A percentile compares a stretch with the other conserved stretches of the same genome.
Evolutionary conservation across 2,888 invertebrate genomes (phyloP).

Genomic region (Halictus ligatus): DNA sequence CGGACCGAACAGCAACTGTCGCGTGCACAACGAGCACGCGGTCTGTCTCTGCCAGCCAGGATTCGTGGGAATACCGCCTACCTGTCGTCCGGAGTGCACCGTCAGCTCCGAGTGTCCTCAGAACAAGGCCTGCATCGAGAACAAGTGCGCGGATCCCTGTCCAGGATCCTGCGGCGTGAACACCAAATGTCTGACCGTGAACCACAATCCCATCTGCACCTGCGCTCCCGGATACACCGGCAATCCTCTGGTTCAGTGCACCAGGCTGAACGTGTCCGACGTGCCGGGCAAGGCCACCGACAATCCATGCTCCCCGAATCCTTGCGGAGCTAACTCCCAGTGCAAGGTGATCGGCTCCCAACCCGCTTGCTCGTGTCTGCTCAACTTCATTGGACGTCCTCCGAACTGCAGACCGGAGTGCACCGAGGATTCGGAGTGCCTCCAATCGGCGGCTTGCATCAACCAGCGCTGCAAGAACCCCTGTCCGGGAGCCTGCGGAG

Average conservation of each 20-base stretch:
- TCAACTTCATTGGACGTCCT: slow-evolving; percentile 93
- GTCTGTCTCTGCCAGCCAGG: slow-evolving; percentile 92
- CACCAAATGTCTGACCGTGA: slow-evolving; percentile 93
- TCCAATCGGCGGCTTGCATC: slow-evolving; percentile 92
- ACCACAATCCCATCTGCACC: slow-evolving; percentile 95
- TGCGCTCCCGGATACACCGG: slow-evolving; percentile 92
- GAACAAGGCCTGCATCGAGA: slow-evolving; percentile 92
- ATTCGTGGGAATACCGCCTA: slow-evolving; percentile 92
- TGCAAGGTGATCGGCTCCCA: slow-evolving; percentile 92
- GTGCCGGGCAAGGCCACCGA: slow-evolving; percentile 80
- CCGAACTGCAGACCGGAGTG: slow-evolving; percentile 95
- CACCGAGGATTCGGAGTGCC: slow-evolving; percentile 92
- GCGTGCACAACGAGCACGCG: slow-evolving; percentile 90
- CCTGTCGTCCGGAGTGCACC: slow-evolving; percentile 93
- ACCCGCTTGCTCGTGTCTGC: slow-evolving; percentile 93
- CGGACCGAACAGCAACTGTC: slow-evolving; percentile 92
- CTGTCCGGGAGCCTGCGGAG: slow-evolving; percentile 92
- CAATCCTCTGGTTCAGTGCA: slow-evolving; percentile 91
- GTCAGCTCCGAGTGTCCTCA: slow-evolving; percentile 93
- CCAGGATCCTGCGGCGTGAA: slow-evolving; percentile 92
- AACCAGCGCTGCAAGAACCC: slow-evolving; percentile 94
- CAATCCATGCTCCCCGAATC: slow-evolving; percentile 92
- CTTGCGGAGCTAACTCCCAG: slow-evolving; percentile 93
- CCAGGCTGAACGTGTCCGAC: slow-evolving; percentile 85
- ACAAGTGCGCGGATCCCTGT: slow-evolving; percentile 93